These are phyloP conservation scores for Anolis carolinensis DNA, from an alignment of 2,113 vertebrate genomes.

Conservation along the genomic window DNA sequence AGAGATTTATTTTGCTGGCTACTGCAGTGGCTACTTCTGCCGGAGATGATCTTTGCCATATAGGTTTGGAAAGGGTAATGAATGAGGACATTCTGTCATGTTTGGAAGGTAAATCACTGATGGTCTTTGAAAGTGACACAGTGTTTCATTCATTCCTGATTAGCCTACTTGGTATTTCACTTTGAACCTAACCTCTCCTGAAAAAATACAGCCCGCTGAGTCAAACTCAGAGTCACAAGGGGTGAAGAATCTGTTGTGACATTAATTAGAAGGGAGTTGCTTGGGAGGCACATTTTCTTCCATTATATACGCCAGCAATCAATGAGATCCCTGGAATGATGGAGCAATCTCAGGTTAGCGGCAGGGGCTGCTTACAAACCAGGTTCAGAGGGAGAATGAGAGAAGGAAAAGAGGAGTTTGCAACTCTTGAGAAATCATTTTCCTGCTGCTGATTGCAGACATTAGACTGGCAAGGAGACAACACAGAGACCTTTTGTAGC, in stretches of 20 bases:
- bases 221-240: background rate
- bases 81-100: constrained; percentile 11
- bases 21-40: constrained; percentile 15
- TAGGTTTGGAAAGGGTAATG: constrained; percentile 10
- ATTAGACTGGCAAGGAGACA: background rate
- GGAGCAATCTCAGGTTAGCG: background rate
- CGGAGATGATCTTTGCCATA: constrained; percentile 3
- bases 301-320: constrained; percentile 16
- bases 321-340: background rate
- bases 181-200: constrained; percentile 35
- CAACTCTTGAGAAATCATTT: background rate
- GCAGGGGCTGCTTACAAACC: background rate
- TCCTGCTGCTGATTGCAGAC: background rate
- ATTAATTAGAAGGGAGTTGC: constrained; percentile 40
- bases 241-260: constrained; percentile 29
- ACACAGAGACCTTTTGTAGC: background rate
- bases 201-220: constrained; percentile 2
- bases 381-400: background rate
- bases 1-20: background rate
- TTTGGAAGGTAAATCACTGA: constrained; percentile 40
- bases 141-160: constrained; percentile 48
- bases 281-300: constrained; percentile 27
- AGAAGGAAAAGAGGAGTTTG: background rate
- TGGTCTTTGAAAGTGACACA: constrained; percentile 30
- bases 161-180: constrained; percentile 27